Conservation (phyloP, 2,113 vertebrate species). For the Garra rufa region DNA sequence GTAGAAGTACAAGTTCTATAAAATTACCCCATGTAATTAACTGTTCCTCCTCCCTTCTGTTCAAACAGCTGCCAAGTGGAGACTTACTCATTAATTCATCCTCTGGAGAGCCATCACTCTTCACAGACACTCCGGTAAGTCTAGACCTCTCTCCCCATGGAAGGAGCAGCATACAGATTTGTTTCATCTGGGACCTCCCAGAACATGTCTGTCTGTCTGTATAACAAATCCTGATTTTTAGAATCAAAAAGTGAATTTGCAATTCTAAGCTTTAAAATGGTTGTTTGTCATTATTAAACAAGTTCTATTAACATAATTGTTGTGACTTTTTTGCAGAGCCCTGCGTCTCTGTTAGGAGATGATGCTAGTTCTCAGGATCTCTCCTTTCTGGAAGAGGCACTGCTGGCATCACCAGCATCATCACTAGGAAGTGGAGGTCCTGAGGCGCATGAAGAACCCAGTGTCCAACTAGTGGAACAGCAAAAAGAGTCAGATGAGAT, state of each 20-base stretch:
- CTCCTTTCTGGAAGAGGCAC: constrained; percentile 81
- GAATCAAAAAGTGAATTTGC: background rate
- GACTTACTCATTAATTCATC: constrained; percentile 82
- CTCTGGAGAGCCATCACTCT: constrained; percentile 78
- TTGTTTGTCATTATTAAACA: background rate
- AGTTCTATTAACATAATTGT: background rate
- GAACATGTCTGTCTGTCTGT: constrained; percentile 28
- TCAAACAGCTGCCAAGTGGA: constrained; percentile 78
- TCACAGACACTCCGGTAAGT: constrained; percentile 80
- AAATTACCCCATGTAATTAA: constrained; percentile 46
- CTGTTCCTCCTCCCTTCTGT: constrained; percentile 51
- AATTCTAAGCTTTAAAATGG: background rate
- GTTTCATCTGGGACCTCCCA: constrained; percentile 23
- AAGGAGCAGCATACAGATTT: constrained; percentile 7
- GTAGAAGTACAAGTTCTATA: background rate
- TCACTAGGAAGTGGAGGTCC: constrained; percentile 60
- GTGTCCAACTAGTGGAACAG: constrained; percentile 59
- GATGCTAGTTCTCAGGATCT: constrained; percentile 74
- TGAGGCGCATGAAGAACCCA: constrained; percentile 55
- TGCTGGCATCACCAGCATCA: constrained; percentile 75
- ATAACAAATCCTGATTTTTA: background rate
- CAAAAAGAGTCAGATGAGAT: constrained; percentile 63
- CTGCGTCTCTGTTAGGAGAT: constrained; percentile 78
- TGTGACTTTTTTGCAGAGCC: constrained; percentile 69
- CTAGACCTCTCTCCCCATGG: constrained; percentile 57